Percentiles rank a stretch among this genome's conserved stretches.
Conservation (phyloP, 1,140 invertebrate species). For the Schmidtea mediterranea region DNA sequence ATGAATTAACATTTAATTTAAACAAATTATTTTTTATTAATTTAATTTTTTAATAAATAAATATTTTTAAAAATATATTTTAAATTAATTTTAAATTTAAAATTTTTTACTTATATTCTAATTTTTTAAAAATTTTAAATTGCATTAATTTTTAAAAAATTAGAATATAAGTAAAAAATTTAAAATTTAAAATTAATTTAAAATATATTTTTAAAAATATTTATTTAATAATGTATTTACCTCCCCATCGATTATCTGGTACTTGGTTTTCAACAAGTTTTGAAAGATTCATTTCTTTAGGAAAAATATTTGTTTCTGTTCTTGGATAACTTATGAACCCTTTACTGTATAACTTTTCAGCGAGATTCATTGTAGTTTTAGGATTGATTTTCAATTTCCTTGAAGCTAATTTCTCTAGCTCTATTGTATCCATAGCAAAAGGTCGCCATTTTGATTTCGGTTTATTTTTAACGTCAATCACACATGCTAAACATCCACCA, state of each 20-base stretch:
- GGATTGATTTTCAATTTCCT: conserved; percentile 66
- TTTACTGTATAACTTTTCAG: conserved; percentile 28
- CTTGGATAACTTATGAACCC: conserved; percentile 31
- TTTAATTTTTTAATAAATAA: too few species aligned
- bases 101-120: too few species aligned
- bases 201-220: background rate
- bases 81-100: too few species aligned
- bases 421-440: conserved; percentile 70
- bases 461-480: conserved; percentile 40
- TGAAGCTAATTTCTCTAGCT: conserved; percentile 74
- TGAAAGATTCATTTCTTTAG: conserved; percentile 53
- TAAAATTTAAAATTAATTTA: background rate
- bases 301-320: conserved; percentile 62
- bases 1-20: too few species aligned
- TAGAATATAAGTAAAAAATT: background rate
- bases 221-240: conserved; percentile 14
- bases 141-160: background rate
- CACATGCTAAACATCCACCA: background rate
- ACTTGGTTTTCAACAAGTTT: conserved; percentile 48
- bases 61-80: too few species aligned
- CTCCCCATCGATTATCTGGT: conserved; percentile 47
- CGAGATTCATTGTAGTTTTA: conserved; percentile 44
- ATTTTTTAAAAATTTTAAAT: too few species aligned
- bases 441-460: conserved; percentile 88
- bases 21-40: too few species aligned